Evolutionary conservation across 1,140 invertebrate genomes (phyloP).

Genomic region (Drosophila punjabiensis): DNA sequence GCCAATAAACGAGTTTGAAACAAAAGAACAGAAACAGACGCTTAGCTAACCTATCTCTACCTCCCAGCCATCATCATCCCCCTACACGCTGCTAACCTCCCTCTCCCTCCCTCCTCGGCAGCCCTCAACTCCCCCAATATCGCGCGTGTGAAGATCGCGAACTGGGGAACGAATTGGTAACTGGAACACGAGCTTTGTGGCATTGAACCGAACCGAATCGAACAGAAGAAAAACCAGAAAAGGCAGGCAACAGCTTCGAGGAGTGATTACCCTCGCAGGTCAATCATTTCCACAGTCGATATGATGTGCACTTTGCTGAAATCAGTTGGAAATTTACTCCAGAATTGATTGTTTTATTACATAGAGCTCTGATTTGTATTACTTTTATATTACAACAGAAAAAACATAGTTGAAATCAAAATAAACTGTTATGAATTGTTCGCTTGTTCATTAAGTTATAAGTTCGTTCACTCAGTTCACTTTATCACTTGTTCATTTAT

Average conservation of each 20-base stretch:
- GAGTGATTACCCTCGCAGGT: constrained; percentile 21
- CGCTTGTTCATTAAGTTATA: background rate
- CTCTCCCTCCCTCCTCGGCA: constrained; percentile 3
- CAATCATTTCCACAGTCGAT: constrained; percentile 9
- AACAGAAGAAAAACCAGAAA: constrained; percentile 37
- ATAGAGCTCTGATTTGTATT: background rate
- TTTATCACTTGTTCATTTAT: background rate
- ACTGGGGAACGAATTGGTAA: constrained; percentile 69
- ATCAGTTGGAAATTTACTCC: background rate
- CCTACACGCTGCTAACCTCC: background rate
- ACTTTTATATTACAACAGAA: background rate
- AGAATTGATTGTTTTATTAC: background rate
- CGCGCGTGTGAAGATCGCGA: constrained; percentile 72
- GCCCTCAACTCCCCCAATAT: constrained; percentile 17
- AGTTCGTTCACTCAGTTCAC: background rate
- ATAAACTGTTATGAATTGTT: background rate
- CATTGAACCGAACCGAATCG: constrained; percentile 40
- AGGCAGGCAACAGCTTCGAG: constrained; percentile 1
- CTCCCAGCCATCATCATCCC: constrained; percentile 16
- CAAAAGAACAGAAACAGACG: constrained; percentile 83
- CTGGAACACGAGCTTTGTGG: constrained; percentile 49
- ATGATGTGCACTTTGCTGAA: background rate
- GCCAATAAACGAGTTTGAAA: constrained; percentile 79
- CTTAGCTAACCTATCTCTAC: constrained; percentile 55
- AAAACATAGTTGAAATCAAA: background rate